Base-by-base conservation (phyloP, 1,140 invertebrate genomes). In the Brachionus asplanchnoidis region DNA sequence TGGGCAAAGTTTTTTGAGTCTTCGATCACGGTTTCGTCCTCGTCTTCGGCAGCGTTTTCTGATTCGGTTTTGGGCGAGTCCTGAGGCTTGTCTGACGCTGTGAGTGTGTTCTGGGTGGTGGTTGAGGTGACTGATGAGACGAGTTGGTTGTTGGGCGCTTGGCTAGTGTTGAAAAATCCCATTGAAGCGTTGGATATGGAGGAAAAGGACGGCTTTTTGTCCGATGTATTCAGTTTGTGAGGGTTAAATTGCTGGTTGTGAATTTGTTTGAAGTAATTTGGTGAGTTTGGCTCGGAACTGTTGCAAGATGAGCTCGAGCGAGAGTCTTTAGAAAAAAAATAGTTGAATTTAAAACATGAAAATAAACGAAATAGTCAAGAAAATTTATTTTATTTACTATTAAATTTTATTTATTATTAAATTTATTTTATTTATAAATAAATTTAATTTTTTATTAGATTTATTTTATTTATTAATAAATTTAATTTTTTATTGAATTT, bases 241-340 rank as follows among this genome's bases (percentile, higher is more conserved):
- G 73, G 23, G 11, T 46, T 46, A 14, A 77, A 77, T 50, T 77
- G 73, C 42, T 77, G 73, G 11, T 46, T 77, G 20, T 77, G 26
- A 50, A 50, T 77, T 77, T 46, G 65, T 26, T 82, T 82, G 26
- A 82, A 82, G 32, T 44, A 68, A 36, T 68, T 68, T 23, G 79
- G 79, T 4, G 79, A 82, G 23, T 82, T 82, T 3, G 79, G 79
- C 53, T 82, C 79, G 8, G 79, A 82, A n/a, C 79, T 82, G 28
- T 82, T 82, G 40, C 79, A 82, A 0, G 79, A 82, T 2, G 79
- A 82, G 40, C 79, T 82, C 0, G 79, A 82, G 1, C 26, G 32
- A 1, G 70, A 75, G 17, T 75, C 70, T 75, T 36, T 36, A 2
- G 3, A 36, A 36, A 36, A 0, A 6, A 36, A 36, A n/a, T n/a